Conservation (phyloP, 2,113 vertebrate genomes). For the Oncorhynchus kisutch region DNA sequence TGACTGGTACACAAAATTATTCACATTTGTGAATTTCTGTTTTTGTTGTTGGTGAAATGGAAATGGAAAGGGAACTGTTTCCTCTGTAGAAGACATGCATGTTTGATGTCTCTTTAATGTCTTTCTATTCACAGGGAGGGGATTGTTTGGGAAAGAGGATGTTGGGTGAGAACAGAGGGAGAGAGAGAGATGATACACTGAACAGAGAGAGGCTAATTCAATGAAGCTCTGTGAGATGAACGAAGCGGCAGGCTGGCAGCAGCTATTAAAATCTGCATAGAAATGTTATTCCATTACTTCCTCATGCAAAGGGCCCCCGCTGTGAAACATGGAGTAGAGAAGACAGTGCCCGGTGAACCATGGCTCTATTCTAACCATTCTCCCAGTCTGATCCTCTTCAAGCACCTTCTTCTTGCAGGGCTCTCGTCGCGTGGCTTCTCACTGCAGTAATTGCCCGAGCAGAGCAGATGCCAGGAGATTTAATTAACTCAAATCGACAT, state of each 20-base stretch:
- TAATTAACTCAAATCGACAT: conserved; percentile 71
- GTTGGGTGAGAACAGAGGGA: neutral
- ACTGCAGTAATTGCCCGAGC: conserved; percentile 48
- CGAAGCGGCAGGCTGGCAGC: neutral
- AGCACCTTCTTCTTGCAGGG: conserved; percentile 26
- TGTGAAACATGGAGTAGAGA: conserved; percentile 1
- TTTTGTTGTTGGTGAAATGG: neutral
- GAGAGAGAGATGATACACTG: neutral
- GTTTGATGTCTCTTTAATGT: neutral
- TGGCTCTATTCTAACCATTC: neutral
- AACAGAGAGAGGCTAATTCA: conserved; percentile 5
- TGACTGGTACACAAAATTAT: neutral
- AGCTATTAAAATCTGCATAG: conserved; percentile 14
- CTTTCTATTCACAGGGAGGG: neutral
- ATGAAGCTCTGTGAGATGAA: conserved; percentile 1
- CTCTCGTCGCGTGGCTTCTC: conserved; percentile 31
- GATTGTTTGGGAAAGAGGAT: conserved; percentile 1
- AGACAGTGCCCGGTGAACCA: conserved; percentile 8
- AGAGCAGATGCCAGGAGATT: conserved; percentile 63
- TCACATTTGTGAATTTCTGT: neutral
- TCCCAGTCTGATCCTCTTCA: neutral
- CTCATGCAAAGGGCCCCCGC: neutral
- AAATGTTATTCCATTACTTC: conserved; percentile 7
- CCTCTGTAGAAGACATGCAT: neutral
- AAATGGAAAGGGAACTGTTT: neutral